Evolutionary conservation across 2,888 invertebrate species (phyloP).

Genomic region (Drosophila stalkeri): DNA sequence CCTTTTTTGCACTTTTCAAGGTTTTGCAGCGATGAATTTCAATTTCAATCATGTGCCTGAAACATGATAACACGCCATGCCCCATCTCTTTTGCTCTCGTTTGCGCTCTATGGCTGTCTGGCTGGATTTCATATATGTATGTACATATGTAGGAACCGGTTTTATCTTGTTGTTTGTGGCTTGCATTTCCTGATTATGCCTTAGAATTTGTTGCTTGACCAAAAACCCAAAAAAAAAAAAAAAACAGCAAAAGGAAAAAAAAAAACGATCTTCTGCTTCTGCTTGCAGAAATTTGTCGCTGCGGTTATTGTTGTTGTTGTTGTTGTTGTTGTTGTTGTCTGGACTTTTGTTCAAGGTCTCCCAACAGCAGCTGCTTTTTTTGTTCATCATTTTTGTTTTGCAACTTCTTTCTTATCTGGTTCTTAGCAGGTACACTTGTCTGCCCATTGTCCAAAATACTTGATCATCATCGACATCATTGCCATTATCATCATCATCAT

Average conservation of each 20-base stretch:
- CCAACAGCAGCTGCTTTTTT: conserved; percentile 66
- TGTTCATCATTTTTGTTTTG: conserved; percentile 14
- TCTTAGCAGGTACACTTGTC: conserved; percentile 74
- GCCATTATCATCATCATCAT: conserved; percentile 32
- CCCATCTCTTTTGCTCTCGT: neutral
- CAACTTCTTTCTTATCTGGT: conserved; percentile 18
- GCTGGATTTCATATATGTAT: conserved; percentile 24
- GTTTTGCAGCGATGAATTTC: conserved; percentile 55
- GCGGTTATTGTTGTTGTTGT: conserved; percentile 45
- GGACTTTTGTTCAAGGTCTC: conserved; percentile 68
- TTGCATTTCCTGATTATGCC: conserved; percentile 79
- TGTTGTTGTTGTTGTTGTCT: conserved; percentile 36
- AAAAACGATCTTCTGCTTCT: conserved; percentile 22
- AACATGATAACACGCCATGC: conserved; percentile 69
- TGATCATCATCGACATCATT: conserved; percentile 27
- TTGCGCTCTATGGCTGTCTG: neutral
- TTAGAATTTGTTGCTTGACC: conserved; percentile 69
- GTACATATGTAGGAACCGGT: conserved; percentile 55
- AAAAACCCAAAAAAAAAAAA: conserved; percentile 18
- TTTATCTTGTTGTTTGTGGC: conserved; percentile 40
- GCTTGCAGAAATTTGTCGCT: conserved; percentile 70
- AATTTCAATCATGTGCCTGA: conserved; percentile 78
- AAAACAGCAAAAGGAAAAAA: conserved; percentile 1
- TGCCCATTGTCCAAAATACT: conserved; percentile 60
- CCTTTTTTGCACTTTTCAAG: conserved; percentile 35